A percentile compares a stretch with the other conserved stretches of the same genome.
Conservation (phyloP, 2,113 vertebrate genomes). For the Phyllostomus discolor region DNA sequence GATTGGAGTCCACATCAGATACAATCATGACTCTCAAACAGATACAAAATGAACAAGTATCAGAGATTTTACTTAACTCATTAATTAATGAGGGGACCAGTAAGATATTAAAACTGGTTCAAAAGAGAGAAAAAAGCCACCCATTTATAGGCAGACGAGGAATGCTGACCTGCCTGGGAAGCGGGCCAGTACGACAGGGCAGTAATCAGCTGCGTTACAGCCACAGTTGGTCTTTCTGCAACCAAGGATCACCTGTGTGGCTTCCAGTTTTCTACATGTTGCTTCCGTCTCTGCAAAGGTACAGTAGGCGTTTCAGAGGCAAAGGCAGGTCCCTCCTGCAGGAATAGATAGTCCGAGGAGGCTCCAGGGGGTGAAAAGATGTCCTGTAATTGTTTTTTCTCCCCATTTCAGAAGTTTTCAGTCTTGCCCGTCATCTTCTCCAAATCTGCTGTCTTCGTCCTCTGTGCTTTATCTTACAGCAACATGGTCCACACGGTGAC, state of each 20-base stretch:
- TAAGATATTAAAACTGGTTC: not conserved
- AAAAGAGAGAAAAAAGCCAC: not conserved
- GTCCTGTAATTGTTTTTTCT: not conserved
- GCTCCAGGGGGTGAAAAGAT: not conserved
- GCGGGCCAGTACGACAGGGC: not conserved
- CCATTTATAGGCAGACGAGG: not conserved
- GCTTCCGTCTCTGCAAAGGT: not conserved
- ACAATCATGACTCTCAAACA: not conserved
- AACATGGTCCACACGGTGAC: not conserved
- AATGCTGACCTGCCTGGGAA: not conserved
- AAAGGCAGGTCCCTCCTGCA: not conserved
- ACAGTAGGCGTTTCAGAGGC: not conserved
- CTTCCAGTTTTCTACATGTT: not conserved
- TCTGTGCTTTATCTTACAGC: not conserved
- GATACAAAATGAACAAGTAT: not conserved
- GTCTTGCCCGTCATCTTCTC: not conserved
- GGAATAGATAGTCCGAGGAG: not conserved
- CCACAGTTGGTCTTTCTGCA: not conserved
- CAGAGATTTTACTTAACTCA: conserved; percentile 10
- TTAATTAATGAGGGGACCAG: not conserved
- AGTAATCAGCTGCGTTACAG: not conserved
- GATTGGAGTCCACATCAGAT: too few species aligned
- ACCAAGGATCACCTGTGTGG: not conserved
- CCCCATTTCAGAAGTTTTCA: not conserved
- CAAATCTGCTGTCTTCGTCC: not conserved